phyloP scores from a whole-genome alignment of 2,888 invertebrate genomes.

The Brachypalpus laphriformis region DNA sequence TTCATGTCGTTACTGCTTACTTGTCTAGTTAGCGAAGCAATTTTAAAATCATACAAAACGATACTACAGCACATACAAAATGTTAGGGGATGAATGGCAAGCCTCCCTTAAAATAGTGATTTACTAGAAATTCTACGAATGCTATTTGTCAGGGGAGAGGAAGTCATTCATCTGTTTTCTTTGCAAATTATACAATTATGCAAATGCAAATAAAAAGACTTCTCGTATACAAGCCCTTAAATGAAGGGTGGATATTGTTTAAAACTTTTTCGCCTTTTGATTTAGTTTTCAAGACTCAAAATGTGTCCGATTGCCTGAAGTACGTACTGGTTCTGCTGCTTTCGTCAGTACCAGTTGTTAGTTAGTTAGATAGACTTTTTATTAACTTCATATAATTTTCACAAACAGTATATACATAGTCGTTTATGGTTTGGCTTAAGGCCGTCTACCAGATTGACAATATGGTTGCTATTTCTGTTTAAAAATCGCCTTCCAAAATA shows the following conservation, averaged over 20 bases:
- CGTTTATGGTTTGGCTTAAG: too few species aligned
- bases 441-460: too few species aligned
- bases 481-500: too few species aligned
- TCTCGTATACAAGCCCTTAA: too few species aligned
- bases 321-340: too few species aligned
- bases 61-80: not conserved
- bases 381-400: too few species aligned
- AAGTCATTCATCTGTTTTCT: not conserved
- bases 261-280: not conserved
- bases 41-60: not conserved
- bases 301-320: too few species aligned
- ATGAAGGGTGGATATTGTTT: not conserved
- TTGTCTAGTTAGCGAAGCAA: not conserved
- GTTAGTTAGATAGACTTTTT: too few species aligned
- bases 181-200: not conserved
- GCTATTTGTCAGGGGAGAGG: not conserved
- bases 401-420: too few species aligned
- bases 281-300: too few species aligned
- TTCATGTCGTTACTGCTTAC: not conserved
- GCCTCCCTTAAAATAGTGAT: not conserved
- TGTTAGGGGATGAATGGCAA: not conserved
- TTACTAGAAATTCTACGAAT: not conserved
- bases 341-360: too few species aligned
- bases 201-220: not conserved
- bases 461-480: too few species aligned